Evolutionary conservation across 2,113 vertebrate species (phyloP).

Genomic region (Aplodontia rufa): DNA sequence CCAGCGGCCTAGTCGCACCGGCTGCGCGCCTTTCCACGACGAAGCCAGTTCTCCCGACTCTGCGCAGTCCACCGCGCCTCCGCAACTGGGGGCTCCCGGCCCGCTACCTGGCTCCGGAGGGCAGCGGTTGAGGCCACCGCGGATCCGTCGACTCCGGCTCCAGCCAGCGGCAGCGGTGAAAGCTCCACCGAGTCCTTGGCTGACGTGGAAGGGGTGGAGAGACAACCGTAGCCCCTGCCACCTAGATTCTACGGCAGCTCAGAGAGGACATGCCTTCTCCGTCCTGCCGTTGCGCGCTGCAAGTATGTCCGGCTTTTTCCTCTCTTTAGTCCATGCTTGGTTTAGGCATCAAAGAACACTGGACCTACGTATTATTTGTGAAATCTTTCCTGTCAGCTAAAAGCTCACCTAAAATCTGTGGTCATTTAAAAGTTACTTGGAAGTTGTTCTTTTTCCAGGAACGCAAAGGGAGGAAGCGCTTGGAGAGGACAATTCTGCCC

Average conservation of each 20-base stretch:
- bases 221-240: conserved; percentile 1
- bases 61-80: neutral
- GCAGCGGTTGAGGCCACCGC: neutral
- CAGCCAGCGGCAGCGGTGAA: neutral
- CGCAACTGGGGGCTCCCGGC: neutral
- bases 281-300: conserved; percentile 16
- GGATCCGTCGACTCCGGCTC: neutral
- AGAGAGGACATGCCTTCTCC: conserved; percentile 61
- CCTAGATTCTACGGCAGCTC: conserved; percentile 80
- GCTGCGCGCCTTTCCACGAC: neutral
- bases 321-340: fast-evolving
- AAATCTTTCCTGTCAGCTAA: neutral
- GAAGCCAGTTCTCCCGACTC: neutral
- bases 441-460: neutral
- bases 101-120: conserved; percentile 46
- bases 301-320: fast-evolving
- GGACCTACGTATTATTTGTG: neutral
- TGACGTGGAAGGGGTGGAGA: conserved; percentile 85
- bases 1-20: conserved; percentile 52
- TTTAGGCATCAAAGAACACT: neutral
- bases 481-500: neutral
- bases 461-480: neutral
- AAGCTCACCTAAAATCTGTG: neutral
- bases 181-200: conserved; percentile 55
- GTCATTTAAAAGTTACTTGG: neutral